Conservation (phyloP, 2,113 vertebrate genomes). For the Bubalus kerabau region DNA sequence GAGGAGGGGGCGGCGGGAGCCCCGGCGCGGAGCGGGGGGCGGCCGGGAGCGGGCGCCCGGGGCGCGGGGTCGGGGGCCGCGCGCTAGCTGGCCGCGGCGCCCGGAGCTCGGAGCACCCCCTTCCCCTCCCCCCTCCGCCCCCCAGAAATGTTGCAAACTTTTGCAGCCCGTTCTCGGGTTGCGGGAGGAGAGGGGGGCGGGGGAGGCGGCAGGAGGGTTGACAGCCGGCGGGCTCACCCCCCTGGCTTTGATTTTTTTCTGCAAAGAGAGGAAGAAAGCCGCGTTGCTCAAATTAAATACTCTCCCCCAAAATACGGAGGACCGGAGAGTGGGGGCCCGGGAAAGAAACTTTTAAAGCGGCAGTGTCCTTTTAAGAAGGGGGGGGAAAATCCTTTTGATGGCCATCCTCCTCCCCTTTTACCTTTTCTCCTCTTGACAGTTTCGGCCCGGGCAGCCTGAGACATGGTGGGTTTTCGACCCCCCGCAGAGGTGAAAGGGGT, state of each 20-base stretch:
- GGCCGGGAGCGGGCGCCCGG: constrained; percentile 64
- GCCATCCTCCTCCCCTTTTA: constrained; percentile 50
- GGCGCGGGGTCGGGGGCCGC: constrained; percentile 35
- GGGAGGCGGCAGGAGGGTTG: constrained; percentile 52
- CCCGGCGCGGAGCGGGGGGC: constrained; percentile 46
- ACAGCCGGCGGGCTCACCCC: constrained; percentile 52
- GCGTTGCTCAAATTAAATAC: constrained; percentile 74
- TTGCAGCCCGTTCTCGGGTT: constrained; percentile 75
- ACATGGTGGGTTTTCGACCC: constrained; percentile 35
- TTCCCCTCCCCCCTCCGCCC: constrained; percentile 66
- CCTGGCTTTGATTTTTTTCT: constrained; percentile 36
- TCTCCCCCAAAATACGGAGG: constrained; percentile 48
- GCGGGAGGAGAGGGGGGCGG: constrained; percentile 72
- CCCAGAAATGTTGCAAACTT: constrained; percentile 82
- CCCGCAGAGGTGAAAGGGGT: not conserved
- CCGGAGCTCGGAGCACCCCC: constrained; percentile 18
- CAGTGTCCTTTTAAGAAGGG: constrained; percentile 73
- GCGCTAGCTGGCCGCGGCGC: constrained; percentile 26
- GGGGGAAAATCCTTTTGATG: not conserved
- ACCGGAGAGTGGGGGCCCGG: constrained; percentile 66
- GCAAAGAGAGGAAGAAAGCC: constrained; percentile 54
- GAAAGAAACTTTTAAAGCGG: constrained; percentile 84
- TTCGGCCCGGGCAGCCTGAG: constrained; percentile 44
- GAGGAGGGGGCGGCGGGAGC: constrained; percentile 50
- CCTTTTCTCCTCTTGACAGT: constrained; percentile 74